phyloP scores from a whole-genome alignment of 2,113 vertebrate species.

The Ptilonorhynchus violaceus region DNA sequence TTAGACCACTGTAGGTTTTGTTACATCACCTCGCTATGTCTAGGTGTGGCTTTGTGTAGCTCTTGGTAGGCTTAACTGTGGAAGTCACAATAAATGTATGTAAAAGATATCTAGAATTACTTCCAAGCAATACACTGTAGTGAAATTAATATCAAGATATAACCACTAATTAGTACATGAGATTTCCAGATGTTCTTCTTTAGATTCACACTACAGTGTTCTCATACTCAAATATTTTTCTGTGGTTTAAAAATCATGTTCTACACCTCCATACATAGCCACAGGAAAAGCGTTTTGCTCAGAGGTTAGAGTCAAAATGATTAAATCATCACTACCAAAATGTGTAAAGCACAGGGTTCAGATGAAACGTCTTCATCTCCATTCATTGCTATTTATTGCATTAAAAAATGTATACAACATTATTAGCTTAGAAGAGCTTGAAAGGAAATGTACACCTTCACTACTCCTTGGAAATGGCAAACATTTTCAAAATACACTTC shows the following conservation, averaged over 20 bases:
- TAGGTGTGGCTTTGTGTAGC: conserved; percentile 8
- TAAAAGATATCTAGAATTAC: background rate
- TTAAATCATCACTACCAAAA: background rate
- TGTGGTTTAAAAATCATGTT: background rate
- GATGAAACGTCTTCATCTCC: background rate
- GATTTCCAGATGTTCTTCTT: background rate
- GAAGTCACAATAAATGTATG: background rate
- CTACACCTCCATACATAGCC: background rate
- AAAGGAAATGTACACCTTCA: background rate
- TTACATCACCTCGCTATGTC: conserved; percentile 9
- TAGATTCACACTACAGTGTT: background rate
- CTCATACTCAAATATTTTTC: background rate
- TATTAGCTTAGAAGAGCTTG: background rate
- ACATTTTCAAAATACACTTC: background rate
- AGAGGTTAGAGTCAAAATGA: background rate
- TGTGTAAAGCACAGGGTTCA: background rate
- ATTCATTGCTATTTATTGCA: background rate
- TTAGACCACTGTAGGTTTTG: background rate
- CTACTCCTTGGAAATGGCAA: background rate
- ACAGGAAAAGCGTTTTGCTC: background rate
- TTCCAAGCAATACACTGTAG: background rate
- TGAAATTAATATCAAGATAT: background rate
- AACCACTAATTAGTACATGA: background rate
- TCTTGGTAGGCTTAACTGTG: background rate
- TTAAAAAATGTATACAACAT: background rate